Percentiles rank a stretch among this genome's conserved stretches.
These are phyloP conservation scores for Eremobia ochroleuca DNA, from an alignment of 2,888 invertebrate genomes.

Conservation along the genomic window DNA sequence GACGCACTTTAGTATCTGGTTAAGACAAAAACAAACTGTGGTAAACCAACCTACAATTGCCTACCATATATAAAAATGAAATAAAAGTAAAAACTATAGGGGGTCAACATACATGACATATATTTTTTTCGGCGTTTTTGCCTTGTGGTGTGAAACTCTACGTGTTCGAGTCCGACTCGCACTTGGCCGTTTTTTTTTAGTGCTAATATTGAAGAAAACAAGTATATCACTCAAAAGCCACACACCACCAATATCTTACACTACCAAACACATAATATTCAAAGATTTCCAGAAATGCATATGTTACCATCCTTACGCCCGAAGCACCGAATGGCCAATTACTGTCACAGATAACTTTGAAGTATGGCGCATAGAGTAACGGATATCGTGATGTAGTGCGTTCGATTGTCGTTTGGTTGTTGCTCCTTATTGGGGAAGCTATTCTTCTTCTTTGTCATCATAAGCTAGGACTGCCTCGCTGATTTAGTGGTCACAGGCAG, in stretches of 20 bases:
- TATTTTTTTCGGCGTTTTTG: no score
- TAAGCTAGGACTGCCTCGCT: background rate
- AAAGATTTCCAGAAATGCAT: constrained; percentile 44
- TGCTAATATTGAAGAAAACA: background rate
- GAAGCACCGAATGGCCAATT: constrained; percentile 43
- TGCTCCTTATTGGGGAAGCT: background rate
- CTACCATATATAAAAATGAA: no score
- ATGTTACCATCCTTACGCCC: constrained; percentile 9
- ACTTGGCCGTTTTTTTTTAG: no score
- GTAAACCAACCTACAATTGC: background rate
- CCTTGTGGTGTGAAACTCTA: background rate
- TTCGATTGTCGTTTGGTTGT: constrained; percentile 24
- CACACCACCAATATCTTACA: background rate
- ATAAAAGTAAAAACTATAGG: background rate
- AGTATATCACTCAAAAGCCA: background rate
- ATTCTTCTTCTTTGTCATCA: background rate
- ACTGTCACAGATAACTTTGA: constrained; percentile 58
- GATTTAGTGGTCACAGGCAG: background rate
- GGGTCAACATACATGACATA: background rate
- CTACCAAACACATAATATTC: constrained; percentile 5
- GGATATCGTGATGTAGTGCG: constrained; percentile 21
- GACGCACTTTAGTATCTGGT: background rate
- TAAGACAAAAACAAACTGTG: background rate
- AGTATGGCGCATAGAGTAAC: constrained; percentile 26
- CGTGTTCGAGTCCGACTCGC: no score